Evolutionary conservation across 1,140 invertebrate species (phyloP), one percentile per base, ranked within the genome.

Genomic region (Leptoteleia sp.): DNA sequence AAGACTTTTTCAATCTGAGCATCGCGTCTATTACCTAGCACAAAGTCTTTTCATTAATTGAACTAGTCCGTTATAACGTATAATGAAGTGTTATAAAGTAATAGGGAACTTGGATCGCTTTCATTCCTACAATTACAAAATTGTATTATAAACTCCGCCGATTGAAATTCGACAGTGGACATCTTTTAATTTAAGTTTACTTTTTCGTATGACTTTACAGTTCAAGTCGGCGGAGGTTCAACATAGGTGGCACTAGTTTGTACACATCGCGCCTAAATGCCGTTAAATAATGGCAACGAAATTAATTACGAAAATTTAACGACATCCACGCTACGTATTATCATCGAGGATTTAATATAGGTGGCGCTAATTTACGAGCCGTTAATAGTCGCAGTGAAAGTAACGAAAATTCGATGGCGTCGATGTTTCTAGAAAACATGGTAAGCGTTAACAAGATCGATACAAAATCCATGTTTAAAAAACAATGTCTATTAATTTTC

Each of bases 91-190:
- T 83, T 84, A 83, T 78, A 85, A 76, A 82, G 47, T 84, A 85
- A 82, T 86, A 87, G 84, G 82, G 79, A 85, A 87, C 83, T 82
- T 85, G 73, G 67, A 83, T 85, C 75, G 76, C 62, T 76, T 40
- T 76, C 62, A 40, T 72, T 62, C 62, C 16, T 59, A 62, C 61
- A 68, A n/a, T 68, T 76, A 64, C 22, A 80, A 76, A 76, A 67
- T 76, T n/a, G 25, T 52, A 45, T 61, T 25, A n/a, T n/a, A 31
- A 19, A 19, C 43, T 62, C 48, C 43, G 25, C 55, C 62, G 55
- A 61, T 67, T 33, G 9, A 37, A 72, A 78, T 40, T 27, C 31
- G 25, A 45, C 33, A 50, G 48, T 8, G 19, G 8, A n/a, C n/a
- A n/a, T n/a, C n/a, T n/a, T n/a, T n/a, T n/a, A n/a, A n/a, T n/a